Percentiles rank a stretch among this genome's conserved stretches.
Evolutionary conservation across 2,113 vertebrate genomes (phyloP).

Genomic region (Lophura nycthemera): DNA sequence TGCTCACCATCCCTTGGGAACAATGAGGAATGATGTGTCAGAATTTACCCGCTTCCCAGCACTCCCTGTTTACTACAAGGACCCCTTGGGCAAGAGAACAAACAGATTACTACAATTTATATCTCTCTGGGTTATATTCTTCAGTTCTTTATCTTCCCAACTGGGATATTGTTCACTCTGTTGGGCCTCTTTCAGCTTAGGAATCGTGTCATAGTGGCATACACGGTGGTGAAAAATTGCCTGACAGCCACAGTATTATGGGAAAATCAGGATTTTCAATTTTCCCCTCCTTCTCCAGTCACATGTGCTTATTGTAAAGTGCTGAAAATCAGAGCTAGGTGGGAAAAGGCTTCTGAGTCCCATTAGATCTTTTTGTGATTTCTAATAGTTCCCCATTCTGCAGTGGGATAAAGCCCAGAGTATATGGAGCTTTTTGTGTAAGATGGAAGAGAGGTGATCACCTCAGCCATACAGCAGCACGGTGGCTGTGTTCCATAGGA

Average conservation of each 20-base stretch:
- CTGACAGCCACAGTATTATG: neutral
- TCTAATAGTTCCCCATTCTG: neutral
- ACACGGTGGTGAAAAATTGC: neutral
- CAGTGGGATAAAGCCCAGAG: neutral
- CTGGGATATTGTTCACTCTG: conserved; percentile 20
- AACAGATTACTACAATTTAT: conserved; percentile 63
- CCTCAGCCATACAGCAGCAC: neutral
- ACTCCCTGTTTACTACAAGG: conserved; percentile 47
- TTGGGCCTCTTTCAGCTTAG: conserved; percentile 29
- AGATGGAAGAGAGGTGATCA: neutral
- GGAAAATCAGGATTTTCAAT: neutral
- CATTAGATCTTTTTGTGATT: neutral
- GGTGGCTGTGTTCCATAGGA: neutral
- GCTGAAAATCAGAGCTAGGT: neutral
- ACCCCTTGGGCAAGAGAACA: conserved; percentile 52
- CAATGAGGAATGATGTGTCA: conserved; percentile 65
- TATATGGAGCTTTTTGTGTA: neutral
- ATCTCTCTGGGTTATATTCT: conserved; percentile 59
- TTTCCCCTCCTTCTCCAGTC: neutral
- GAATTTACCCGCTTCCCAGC: conserved; percentile 40
- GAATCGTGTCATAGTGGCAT: conserved; percentile 19
- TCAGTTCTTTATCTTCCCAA: conserved; percentile 48
- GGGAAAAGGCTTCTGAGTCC: neutral
- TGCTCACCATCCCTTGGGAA: conserved; percentile 48
- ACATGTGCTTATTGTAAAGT: neutral